A percentile compares a stretch with the other conserved stretches of the same genome.
Conservation (phyloP, 35 echinoderm and acorn worm species). For the Lytechinus variegatus region DNA sequence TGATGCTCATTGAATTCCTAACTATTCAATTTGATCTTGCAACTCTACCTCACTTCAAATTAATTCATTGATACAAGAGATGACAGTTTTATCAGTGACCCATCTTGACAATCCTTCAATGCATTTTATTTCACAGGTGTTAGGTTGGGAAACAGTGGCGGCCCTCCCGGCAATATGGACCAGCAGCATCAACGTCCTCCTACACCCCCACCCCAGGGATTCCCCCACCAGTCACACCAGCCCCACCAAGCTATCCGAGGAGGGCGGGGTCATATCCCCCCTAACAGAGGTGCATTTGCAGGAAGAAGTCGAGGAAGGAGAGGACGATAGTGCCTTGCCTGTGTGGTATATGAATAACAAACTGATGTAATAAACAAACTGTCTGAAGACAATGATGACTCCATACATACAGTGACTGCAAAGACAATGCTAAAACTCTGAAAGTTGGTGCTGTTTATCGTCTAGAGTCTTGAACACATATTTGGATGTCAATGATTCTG, state of each 20-base stretch:
- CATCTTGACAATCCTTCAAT: background rate
- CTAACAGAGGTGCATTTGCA: constrained; percentile 44
- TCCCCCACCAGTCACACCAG: background rate
- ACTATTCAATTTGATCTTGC: too few relatives aligned
- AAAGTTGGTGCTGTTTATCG: background rate
- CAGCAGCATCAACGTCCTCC: constrained; percentile 61
- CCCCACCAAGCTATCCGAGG: constrained; percentile 27
- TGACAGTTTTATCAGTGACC: background rate
- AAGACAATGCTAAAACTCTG: background rate
- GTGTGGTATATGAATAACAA: background rate
- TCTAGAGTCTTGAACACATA: background rate
- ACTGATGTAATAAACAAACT: background rate
- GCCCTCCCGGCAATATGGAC: constrained; percentile 17
- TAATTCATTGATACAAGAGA: too few relatives aligned
- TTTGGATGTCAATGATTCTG: background rate
- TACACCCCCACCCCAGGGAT: constrained; percentile 51
- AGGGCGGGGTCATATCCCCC: constrained; percentile 37
- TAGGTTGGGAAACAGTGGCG: constrained; percentile 53
- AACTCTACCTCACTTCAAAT: too few relatives aligned
- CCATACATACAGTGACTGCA: background rate
- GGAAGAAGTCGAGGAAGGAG: constrained; percentile 58
- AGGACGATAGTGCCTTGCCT: constrained; percentile 36
- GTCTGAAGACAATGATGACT: background rate
- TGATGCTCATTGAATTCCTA: too few relatives aligned
- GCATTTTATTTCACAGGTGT: background rate